Base-by-base conservation (phyloP, 2,113 vertebrate species). In the Fukomys damarensis region DNA sequence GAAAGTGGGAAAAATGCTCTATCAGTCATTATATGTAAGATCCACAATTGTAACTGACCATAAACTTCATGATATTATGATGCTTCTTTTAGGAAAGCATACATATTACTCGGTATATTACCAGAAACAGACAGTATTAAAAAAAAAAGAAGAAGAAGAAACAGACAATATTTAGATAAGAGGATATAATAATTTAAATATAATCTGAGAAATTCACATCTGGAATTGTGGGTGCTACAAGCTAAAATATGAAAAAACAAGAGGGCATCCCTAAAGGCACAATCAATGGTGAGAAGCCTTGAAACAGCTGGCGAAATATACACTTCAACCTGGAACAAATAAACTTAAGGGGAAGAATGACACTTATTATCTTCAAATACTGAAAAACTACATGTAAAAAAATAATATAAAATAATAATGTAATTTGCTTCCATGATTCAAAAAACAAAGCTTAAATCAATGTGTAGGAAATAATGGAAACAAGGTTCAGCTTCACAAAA, bases 161-260 rank as follows among this genome's bases (percentile, higher is more conserved):
- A 80, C 7, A 70, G 5, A 95, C 12, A 88, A 35, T 52, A 28
- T 74, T 93, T 87, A 89, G 54, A 14, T 85, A 94, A 94, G n/a
- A 95, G 52, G 22, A 93, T 84, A 77, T 86, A 91, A 54, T 38
- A 80, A 63, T 91, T 86, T 79, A 91, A 94, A 79, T 95, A 76
- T 86, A 91, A 26, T 96, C 89, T 94, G n/a, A 19, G 66, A 94
- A 82, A 94, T 58, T 49, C 63, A 90, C 59, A 89, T 49, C 66
- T 95, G 84, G 84, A 95, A 87, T 93, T 96, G 90, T 96, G 88
- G 85, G 81, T 93, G 86, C 90, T 76, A 96, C 30, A 70, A 63
- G 68, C 63, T 70, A 96, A 95, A 61, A 77, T 54, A 89, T 80
- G n/a, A 93, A 92, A 65, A 74, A 91, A 94, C 96, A 95, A 83